Evolutionary conservation across 2,888 invertebrate species (phyloP).

Genomic region (Ametastegia equiseti): DNA sequence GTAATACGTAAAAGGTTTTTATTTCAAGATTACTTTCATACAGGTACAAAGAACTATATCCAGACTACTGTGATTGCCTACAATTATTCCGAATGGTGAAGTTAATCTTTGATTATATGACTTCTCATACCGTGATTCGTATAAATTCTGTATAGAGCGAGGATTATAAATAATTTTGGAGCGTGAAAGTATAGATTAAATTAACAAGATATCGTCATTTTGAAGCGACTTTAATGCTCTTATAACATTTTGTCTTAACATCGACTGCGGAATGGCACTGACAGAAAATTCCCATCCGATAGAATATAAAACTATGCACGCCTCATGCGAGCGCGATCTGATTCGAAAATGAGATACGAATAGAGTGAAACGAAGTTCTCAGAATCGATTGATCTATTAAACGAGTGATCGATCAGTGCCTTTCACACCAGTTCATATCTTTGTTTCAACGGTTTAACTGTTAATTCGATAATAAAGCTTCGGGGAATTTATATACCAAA

Average conservation of each 20-base stretch:
- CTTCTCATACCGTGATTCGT: neutral
- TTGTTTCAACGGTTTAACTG: constrained; percentile 27
- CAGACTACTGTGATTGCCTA: neutral
- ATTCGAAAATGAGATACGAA: constrained; percentile 2
- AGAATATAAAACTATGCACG: neutral
- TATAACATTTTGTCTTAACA: neutral
- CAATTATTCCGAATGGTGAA: neutral
- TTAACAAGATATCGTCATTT: neutral
- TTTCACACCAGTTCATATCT: constrained; percentile 17
- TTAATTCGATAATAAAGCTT: neutral
- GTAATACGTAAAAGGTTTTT: neutral
- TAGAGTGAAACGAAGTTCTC: neutral
- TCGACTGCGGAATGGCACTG: no score
- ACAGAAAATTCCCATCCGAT: neutral
- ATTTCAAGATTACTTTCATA: neutral
- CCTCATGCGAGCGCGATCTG: neutral
- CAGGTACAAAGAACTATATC: neutral
- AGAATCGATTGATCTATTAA: constrained; percentile 36
- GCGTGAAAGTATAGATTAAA: neutral
- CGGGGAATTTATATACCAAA: neutral
- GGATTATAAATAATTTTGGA: neutral
- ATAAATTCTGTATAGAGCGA: no score
- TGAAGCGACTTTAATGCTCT: neutral
- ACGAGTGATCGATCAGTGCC: constrained; percentile 40
- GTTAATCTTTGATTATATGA: neutral